A percentile compares a stretch with the other conserved stretches of the same genome.
These are phyloP conservation scores for Xiphias gladius DNA, from an alignment of 2,113 vertebrate species.

Conservation along the genomic window DNA sequence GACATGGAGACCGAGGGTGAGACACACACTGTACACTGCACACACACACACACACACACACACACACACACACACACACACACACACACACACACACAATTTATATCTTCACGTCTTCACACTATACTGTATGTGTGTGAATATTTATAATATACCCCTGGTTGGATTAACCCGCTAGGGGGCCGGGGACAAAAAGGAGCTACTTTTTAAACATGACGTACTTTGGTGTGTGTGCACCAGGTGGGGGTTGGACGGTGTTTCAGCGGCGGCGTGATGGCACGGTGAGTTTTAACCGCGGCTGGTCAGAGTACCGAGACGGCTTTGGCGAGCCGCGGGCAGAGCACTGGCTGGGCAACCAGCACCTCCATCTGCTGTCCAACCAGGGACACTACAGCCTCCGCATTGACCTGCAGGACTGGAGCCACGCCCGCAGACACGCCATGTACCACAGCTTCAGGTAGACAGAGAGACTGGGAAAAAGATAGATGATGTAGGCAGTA, in stretches of 20 bases:
- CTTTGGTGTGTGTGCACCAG: constrained; percentile 69
- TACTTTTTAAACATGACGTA: no score
- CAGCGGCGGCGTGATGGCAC: constrained; percentile 86
- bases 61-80: background rate
- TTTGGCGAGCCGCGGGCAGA: constrained; percentile 86
- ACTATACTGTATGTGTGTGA: no score
- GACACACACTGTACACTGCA: background rate
- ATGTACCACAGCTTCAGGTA: constrained; percentile 89
- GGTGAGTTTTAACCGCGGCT: constrained; percentile 87
- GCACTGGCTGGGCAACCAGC: constrained; percentile 90
- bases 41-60: background rate
- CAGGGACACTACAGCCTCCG: constrained; percentile 86
- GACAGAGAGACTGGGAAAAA: background rate
- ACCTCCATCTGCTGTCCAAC: constrained; percentile 86
- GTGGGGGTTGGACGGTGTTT: constrained; percentile 89
- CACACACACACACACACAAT: background rate
- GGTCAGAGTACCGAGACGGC: constrained; percentile 86
- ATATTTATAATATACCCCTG: background rate
- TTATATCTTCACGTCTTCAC: no score
- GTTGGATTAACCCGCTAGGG: no score
- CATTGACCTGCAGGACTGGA: constrained; percentile 90
- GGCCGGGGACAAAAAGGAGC: no score
- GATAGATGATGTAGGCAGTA: background rate
- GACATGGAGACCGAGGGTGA: constrained; percentile 90
- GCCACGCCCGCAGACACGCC: constrained; percentile 84